A percentile compares a stretch with the other conserved stretches of the same genome.
phyloP scores from a whole-genome alignment of 2,797 vertebrate genomes.

The Uromys caudimaculatus region DNA sequence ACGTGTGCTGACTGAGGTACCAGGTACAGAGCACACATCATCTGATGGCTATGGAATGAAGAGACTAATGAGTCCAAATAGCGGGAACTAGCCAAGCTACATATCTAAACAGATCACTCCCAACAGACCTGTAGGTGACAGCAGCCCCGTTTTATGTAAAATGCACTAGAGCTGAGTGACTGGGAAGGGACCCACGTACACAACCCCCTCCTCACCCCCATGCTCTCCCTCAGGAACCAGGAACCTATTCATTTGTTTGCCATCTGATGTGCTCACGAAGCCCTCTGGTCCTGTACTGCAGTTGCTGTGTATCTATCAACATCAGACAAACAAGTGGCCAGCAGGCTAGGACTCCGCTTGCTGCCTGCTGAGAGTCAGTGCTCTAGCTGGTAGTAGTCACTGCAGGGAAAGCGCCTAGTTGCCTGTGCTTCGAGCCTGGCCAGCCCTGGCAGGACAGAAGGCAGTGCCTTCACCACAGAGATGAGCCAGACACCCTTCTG shows the following conservation, averaged over 20 bases:
- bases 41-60: rapidly evolving
- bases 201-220: too few relatives aligned
- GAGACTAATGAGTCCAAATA: background rate
- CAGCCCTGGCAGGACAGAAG: too few relatives aligned
- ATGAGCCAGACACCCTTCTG: too few relatives aligned
- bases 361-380: background rate
- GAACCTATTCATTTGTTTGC: background rate
- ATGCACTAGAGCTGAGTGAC: background rate
- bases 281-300: rapidly evolving
- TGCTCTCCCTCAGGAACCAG: background rate
- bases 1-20: rapidly evolving
- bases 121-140: too few relatives aligned
- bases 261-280: background rate
- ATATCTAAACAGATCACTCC: background rate
- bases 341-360: rapidly evolving
- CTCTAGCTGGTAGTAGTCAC: rapidly evolving
- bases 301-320: background rate
- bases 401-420: rapidly evolving
- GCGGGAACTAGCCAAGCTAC: rapidly evolving
- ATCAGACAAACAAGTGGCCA: background rate
- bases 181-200: too few relatives aligned
- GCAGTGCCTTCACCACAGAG: background rate
- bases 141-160: background rate
- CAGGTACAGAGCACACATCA: background rate
- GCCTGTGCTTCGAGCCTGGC: rapidly evolving